These are phyloP conservation scores for Leptinotarsa peninsularis DNA, from an alignment of 2,888 invertebrate species.

Conservation along the genomic window DNA sequence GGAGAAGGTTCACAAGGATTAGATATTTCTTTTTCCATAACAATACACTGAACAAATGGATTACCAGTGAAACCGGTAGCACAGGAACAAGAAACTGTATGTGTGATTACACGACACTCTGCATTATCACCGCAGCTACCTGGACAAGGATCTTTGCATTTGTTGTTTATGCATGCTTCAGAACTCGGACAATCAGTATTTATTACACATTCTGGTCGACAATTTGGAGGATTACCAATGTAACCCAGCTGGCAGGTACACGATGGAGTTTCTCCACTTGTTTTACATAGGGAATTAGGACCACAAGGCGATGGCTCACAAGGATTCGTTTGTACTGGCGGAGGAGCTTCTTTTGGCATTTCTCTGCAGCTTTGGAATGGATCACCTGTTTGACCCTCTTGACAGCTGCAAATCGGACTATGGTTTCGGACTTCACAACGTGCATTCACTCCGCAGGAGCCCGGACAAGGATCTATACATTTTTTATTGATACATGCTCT, in stretches of 20 bases:
- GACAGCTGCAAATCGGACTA: slow-evolving; percentile 70
- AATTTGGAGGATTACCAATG: slow-evolving; percentile 83
- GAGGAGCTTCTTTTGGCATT: slow-evolving; percentile 65
- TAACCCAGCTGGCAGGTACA: slow-evolving; percentile 84
- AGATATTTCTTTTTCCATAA: slow-evolving; percentile 70
- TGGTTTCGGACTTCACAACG: slow-evolving; percentile 71
- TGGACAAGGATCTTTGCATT: slow-evolving; percentile 85
- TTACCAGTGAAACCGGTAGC: slow-evolving; percentile 82
- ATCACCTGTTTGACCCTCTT: slow-evolving; percentile 76
- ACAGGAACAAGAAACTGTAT: slow-evolving; percentile 86
- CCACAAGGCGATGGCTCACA: slow-evolving; percentile 87
- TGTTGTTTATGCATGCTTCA: slow-evolving; percentile 83
- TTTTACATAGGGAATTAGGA: slow-evolving; percentile 80
- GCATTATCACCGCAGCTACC: slow-evolving; percentile 85
- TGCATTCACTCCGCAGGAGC: slow-evolving; percentile 69
- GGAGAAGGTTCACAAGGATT: slow-evolving; percentile 89
- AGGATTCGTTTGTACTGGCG: slow-evolving; percentile 68
- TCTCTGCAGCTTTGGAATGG: slow-evolving; percentile 81
- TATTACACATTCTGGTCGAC: slow-evolving; percentile 85
- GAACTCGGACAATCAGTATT: slow-evolving; percentile 84
- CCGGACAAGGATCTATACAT: slow-evolving; percentile 71
- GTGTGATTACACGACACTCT: slow-evolving; percentile 82
- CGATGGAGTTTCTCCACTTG: slow-evolving; percentile 74
- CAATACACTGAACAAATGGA: slow-evolving; percentile 83
- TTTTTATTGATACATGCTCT: slow-evolving; percentile 69